Evolutionary conservation across 1,140 invertebrate species (phyloP).

Genomic region (Dinothrombium tinctorium): DNA sequence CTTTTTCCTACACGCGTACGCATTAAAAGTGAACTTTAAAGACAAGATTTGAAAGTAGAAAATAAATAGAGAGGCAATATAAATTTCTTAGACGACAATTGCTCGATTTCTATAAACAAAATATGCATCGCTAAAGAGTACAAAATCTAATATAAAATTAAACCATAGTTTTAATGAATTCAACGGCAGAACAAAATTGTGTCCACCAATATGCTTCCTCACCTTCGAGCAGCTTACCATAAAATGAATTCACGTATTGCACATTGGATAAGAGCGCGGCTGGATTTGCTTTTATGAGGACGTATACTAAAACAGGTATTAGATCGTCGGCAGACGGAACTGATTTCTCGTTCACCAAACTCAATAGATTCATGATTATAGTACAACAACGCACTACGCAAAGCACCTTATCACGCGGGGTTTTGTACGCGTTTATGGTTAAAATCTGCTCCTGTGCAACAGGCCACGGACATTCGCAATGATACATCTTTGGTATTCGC

Average conservation of each 20-base stretch:
- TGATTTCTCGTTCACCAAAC: constrained; percentile 44
- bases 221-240: constrained; percentile 51
- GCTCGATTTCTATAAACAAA: no score
- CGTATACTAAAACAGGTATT: constrained; percentile 83
- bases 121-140: no score
- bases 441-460: constrained; percentile 79
- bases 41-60: no score
- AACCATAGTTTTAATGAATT: constrained; percentile 96
- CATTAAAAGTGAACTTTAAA: no score
- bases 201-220: constrained; percentile 97
- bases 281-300: constrained; percentile 90
- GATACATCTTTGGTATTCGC: constrained; percentile 49
- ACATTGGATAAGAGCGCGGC: constrained; percentile 80
- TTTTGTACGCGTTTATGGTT: constrained; percentile 77
- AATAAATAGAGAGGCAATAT: no score
- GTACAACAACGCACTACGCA: constrained; percentile 63
- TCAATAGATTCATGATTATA: constrained; percentile 67
- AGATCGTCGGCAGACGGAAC: constrained; percentile 91
- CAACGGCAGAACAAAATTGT: constrained; percentile 82
- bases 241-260: constrained; percentile 85
- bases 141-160: constrained; percentile 23
- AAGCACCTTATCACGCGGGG: constrained; percentile 75
- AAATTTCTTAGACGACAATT: no score
- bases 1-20: no score
- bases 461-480: constrained; percentile 86